Percentiles rank a stretch among this genome's conserved stretches.
Evolutionary conservation across 2,113 vertebrate genomes (phyloP).

Genomic region (Daubentonia madagascariensis): DNA sequence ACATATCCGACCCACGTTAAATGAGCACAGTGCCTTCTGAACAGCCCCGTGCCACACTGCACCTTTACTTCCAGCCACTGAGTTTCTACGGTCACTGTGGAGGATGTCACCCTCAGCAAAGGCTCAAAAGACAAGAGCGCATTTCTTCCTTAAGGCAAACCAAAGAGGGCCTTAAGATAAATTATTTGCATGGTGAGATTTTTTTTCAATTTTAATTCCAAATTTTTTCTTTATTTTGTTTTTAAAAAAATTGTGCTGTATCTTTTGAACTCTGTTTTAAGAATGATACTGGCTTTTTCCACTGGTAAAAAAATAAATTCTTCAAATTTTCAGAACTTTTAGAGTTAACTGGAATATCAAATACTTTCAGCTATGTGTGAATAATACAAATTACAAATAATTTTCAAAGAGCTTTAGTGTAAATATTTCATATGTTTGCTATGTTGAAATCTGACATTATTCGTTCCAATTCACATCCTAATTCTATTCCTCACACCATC

Average conservation of each 20-base stretch:
- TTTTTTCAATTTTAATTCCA: background rate
- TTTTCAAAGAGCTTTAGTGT: background rate
- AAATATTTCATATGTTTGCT: rapidly evolving
- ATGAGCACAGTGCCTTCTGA: background rate
- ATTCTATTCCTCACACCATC: background rate
- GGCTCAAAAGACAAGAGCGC: conserved; percentile 72
- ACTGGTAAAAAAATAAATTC: conserved; percentile 57
- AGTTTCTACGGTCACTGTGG: background rate
- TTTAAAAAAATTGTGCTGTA: conserved; percentile 41
- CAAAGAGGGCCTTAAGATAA: rapidly evolving
- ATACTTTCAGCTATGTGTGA: background rate
- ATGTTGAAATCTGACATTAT: background rate
- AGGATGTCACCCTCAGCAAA: conserved; percentile 51
- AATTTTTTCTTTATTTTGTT: background rate
- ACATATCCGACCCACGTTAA: rapidly evolving
- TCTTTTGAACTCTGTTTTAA: conserved; percentile 80
- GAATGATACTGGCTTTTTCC: conserved; percentile 80
- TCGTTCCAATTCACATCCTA: rapidly evolving
- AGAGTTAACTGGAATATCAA: background rate
- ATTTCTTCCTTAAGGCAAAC: background rate
- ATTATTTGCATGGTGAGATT: rapidly evolving
- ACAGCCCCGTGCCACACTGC: conserved; percentile 33
- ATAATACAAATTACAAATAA: background rate
- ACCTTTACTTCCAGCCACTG: background rate
- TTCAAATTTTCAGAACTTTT: background rate